phyloP scores from a whole-genome alignment of 2,888 invertebrate genomes.

The Philopedon plagiatum region DNA sequence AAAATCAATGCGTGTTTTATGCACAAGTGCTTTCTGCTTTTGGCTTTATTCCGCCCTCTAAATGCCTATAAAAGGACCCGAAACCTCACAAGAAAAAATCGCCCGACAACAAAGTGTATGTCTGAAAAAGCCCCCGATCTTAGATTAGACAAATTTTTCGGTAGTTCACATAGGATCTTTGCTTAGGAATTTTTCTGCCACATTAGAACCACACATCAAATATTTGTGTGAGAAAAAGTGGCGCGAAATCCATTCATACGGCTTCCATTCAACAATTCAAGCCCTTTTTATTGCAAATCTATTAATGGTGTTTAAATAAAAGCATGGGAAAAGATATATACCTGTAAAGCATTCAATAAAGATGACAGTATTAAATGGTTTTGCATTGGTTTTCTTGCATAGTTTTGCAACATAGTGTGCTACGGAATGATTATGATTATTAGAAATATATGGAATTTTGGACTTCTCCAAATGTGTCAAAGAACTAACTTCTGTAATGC shows the following conservation, averaged over 20 bases:
- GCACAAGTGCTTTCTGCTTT: conserved; percentile 51
- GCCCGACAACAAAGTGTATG: conserved; percentile 41
- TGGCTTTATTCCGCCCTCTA: conserved; percentile 47
- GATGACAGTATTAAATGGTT: no score
- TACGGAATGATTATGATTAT: no score
- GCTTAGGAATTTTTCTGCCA: conserved; percentile 44
- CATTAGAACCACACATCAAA: conserved; percentile 45
- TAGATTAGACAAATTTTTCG: conserved; percentile 50
- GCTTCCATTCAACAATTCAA: conserved; percentile 32
- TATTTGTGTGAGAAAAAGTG: conserved; percentile 42
- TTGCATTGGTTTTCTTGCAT: no score
- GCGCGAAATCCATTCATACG: conserved; percentile 47
- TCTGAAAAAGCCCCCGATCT: conserved; percentile 48
- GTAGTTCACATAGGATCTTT: conserved; percentile 46
- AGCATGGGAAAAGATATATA: conserved; percentile 27
- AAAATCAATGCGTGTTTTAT: conserved; percentile 50
- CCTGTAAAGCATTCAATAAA: no score
- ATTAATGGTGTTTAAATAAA: conserved; percentile 30
- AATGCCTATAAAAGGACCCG: conserved; percentile 43
- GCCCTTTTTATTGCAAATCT: conserved; percentile 37
- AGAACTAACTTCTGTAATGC: no score
- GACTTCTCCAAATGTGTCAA: no score
- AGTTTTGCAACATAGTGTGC: no score
- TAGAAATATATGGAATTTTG: no score
- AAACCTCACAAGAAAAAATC: conserved; percentile 35